Percentiles rank a stretch among this genome's conserved stretches.
Conservation (phyloP, 2,113 vertebrate genomes). For the Penelope pileata region DNA sequence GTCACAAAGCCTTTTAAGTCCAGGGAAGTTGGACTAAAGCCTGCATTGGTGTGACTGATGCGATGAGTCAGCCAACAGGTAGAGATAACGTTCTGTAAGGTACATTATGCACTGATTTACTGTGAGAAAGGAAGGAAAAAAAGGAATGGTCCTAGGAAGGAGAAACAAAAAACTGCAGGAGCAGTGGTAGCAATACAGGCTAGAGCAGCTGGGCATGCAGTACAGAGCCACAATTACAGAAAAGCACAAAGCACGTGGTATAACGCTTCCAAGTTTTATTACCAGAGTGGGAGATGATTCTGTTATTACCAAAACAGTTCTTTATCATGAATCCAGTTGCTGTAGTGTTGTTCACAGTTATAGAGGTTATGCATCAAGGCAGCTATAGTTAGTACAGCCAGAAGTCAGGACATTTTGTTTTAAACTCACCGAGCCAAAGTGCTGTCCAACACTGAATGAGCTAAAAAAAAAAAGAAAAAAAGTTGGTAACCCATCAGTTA, state of each 20-base stretch:
- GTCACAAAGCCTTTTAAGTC: background rate
- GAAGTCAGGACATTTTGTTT: background rate
- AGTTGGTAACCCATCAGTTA: background rate
- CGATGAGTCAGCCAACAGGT: background rate
- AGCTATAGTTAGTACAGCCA: background rate
- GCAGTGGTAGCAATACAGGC: accelerated
- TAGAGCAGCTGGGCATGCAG: background rate
- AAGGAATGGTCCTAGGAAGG: background rate
- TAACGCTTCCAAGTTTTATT: background rate
- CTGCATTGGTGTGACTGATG: background rate
- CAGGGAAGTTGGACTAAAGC: background rate
- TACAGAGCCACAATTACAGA: background rate
- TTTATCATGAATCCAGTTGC: background rate
- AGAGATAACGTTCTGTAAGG: background rate
- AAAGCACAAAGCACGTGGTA: background rate
- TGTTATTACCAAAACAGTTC: background rate
- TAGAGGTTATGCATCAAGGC: background rate
- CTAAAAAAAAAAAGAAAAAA: background rate
- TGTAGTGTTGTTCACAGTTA: background rate
- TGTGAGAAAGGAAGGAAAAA: background rate
- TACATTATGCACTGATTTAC: background rate
- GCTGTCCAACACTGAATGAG: background rate
- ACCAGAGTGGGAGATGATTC: background rate
- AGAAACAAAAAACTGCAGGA: background rate
- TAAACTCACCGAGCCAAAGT: constrained; percentile 49